Evolutionary conservation across 2,888 invertebrate species (phyloP), one percentile per base, ranked within the genome.

Genomic region (Thymelicus acteon): DNA sequence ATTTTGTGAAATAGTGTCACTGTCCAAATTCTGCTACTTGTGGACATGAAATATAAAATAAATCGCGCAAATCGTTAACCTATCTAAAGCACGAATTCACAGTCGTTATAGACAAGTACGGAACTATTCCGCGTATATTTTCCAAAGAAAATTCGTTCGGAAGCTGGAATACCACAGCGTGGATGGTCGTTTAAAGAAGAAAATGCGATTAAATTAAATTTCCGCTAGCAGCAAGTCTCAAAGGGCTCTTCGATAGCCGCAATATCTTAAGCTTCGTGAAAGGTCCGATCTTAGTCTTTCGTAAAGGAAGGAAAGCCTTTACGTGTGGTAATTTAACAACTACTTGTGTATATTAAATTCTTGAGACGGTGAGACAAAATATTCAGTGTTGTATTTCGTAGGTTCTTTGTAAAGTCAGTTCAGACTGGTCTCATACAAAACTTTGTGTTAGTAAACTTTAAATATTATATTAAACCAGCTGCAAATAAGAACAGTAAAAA

Each of bases 131-230:
- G 60, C 47, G 49, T 39, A 52, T 40, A 71, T 65, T 71, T 81
- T 78, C 75, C 73, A 82, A 81, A 77, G 76, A 80, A 83, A 85
- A 83, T 82, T 77, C 78, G 74, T 75, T 79, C 73, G 74, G 80
- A 81, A 84, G 82, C 83, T 76, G 77, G 80, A 85, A 84, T 85
- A 82, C 81, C 79, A 79, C 79, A 78, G 78, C 74, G 82, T 84
- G 83, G 82, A 82, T 74, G 85, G 80, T 85, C 85, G 85, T 85
- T 88, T 85, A 85, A 82, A 80, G 86, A 86, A 89, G 88, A 90
- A 89, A 90, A 89, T 86, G 84, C 87, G 89, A 91, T 91, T 89
- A 91, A 92, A 91, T 92, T 90, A 90, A 92, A 92, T 90, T 89
- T 91, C 89, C 91, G 85, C 79, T 77, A 80, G 85, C 79, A 82